Evolutionary conservation across 2,113 vertebrate species (phyloP).

Genomic region (Cynopterus brachyotis): DNA sequence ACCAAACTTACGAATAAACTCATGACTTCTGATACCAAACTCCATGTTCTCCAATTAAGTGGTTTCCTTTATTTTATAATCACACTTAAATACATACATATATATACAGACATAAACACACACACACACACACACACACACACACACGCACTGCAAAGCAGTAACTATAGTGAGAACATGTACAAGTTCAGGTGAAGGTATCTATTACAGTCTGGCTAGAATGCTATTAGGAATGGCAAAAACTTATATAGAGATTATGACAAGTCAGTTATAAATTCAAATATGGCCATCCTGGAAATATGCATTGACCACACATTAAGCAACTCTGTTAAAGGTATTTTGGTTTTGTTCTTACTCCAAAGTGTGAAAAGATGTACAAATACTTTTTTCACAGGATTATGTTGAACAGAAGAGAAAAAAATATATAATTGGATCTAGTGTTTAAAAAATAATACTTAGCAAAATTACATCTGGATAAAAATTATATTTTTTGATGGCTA

Average conservation of each 20-base stretch:
- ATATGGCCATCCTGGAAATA: not conserved
- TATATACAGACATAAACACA: rapidly evolving
- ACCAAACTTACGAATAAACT: not conserved
- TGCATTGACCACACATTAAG: not conserved
- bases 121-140: not conserved
- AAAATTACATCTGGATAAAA: not conserved
- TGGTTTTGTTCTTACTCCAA: not conserved
- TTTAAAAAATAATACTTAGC: conserved; percentile 51
- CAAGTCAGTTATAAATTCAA: not conserved
- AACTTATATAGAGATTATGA: not conserved
- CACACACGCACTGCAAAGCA: not conserved
- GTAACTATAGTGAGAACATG: not conserved
- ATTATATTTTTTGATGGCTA: not conserved
- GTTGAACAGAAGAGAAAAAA: not conserved
- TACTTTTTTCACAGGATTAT: not conserved
- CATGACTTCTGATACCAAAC: not conserved
- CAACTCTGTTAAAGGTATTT: not conserved
- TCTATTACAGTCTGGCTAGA: not conserved
- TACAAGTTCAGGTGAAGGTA: not conserved
- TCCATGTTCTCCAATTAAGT: not conserved
- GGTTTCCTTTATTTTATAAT: not conserved
- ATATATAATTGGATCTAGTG: not conserved
- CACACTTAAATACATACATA: not conserved
- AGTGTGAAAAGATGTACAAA: not conserved
- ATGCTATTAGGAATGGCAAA: not conserved